Conservation (phyloP, 2,113 vertebrate genomes). For the Rhadina sibilatrix region DNA sequence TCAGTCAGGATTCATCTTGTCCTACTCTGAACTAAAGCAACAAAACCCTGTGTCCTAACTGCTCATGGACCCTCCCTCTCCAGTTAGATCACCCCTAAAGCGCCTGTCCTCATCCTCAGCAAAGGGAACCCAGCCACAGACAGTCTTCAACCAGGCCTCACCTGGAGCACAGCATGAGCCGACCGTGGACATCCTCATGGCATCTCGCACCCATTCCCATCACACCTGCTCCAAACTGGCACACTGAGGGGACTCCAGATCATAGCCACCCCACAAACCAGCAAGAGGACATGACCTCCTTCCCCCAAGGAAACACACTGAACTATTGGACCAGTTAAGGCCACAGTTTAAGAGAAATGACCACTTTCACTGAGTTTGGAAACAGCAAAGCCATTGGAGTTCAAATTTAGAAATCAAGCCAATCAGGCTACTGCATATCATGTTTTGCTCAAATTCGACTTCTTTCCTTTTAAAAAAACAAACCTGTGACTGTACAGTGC, state of each 20-base stretch:
- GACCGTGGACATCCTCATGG: fast-evolving
- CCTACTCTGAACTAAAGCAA: neutral
- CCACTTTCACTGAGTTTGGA: neutral
- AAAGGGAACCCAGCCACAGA: neutral
- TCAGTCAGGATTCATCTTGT: neutral
- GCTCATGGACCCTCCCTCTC: neutral
- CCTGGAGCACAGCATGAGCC: neutral
- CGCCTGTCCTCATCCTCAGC: neutral
- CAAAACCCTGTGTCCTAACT: neutral
- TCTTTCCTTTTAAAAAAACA: neutral
- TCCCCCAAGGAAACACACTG: neutral
- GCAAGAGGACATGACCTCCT: neutral
- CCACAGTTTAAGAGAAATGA: neutral
- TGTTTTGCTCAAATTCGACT: neutral
- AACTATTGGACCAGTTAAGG: neutral
- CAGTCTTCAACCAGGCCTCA: neutral
- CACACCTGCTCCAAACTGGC: fast-evolving
- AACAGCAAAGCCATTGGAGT: neutral
- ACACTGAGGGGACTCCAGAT: neutral
- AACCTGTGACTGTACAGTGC: conserved; percentile 16
- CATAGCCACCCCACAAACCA: neutral
- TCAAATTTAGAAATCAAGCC: neutral
- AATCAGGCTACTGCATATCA: neutral
- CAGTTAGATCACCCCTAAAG: neutral
- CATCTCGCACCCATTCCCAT: neutral